Base-by-base conservation (phyloP, 2,113 vertebrate species). In the Motacilla alba region DNA sequence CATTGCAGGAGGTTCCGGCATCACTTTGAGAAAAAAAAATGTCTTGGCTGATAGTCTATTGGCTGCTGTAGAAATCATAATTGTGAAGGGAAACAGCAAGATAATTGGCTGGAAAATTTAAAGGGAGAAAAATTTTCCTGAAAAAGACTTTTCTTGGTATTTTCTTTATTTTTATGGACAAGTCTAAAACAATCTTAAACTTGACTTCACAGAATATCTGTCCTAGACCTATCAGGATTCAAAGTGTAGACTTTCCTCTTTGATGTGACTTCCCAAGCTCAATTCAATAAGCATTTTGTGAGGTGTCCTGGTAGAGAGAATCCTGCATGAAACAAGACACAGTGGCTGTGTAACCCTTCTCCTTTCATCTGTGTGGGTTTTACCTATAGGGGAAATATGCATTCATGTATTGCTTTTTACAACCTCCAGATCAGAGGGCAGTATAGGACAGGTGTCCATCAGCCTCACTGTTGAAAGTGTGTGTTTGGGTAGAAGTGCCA, bases 71-170 rank as follows among this genome's bases (percentile, higher is more conserved):
- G 41, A 83, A 89, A 47, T 62, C 50, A 33, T 68, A 87, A 72
- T 3, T 63, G 15, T 35, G 31, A 56, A 83, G 13, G 15, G 75
- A 90, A 94, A 22, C 11, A 72, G 21, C 21, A 72, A 58, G 81
- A 73, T 22, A 52, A n/a, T 31, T 17, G 6, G 8, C 12, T 72
- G n/a, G 26, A 82, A 91, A 84, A 35, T 31, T 68, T 68, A 50
- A 15, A 77, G 46, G 47, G 2, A 13, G 26, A 37, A 68, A 62
- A 53, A 13, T 7, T 9, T 7, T 6, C 8, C 15, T 2, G 0
- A 11, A 33, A 37, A 13, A 27, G 2, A 0, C 5, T 81, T 82
- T 67, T 76, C 8, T 75, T 52, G 7, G 2, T 60, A 63, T 70
- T 84, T 75, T 62, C 46, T 69, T 59, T 55, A 31, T 64, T 94